Evolutionary conservation across 2,113 vertebrate species (phyloP).

Genomic region (Stigmatopora argus): DNA sequence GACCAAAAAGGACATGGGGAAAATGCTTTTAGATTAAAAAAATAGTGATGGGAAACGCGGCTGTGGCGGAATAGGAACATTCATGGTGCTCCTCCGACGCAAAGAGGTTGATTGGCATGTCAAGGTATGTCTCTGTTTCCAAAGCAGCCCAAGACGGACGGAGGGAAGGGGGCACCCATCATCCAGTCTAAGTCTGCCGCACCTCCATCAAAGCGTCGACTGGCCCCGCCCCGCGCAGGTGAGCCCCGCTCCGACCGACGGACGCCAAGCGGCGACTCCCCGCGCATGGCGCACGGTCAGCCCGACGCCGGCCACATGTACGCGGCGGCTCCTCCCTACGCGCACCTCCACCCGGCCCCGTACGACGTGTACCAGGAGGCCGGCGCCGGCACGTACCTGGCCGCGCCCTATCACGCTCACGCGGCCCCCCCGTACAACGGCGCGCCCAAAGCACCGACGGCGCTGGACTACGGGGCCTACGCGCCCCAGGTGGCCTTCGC

Average conservation of each 20-base stretch:
- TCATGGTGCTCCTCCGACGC: no score
- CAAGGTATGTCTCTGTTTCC: no score
- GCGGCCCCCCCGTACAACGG: conserved; percentile 76
- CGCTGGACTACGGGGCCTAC: conserved; percentile 78
- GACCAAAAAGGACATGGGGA: no score
- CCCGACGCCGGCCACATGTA: conserved; percentile 85
- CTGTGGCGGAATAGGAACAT: no score
- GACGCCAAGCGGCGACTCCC: no score
- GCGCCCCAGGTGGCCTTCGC: conserved; percentile 72
- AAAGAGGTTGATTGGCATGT: no score
- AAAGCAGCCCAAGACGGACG: no score
- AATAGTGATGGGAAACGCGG: no score
- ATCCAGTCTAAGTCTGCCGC: no score
- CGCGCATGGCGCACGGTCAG: conserved; percentile 77
- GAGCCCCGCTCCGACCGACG: not conserved
- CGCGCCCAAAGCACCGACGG: conserved; percentile 79
- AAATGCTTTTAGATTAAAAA: no score
- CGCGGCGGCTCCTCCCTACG: conserved; percentile 66
- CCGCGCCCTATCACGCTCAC: conserved; percentile 75
- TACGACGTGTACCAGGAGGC: conserved; percentile 86
- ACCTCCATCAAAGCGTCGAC: no score
- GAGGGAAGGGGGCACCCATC: no score
- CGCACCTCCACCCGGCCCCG: conserved; percentile 70
- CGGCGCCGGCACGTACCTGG: conserved; percentile 70
- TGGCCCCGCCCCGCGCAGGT: conserved; percentile 18